phyloP scores from a whole-genome alignment of 2,797 vertebrate species.

The Ambastaia sidthimunki region DNA sequence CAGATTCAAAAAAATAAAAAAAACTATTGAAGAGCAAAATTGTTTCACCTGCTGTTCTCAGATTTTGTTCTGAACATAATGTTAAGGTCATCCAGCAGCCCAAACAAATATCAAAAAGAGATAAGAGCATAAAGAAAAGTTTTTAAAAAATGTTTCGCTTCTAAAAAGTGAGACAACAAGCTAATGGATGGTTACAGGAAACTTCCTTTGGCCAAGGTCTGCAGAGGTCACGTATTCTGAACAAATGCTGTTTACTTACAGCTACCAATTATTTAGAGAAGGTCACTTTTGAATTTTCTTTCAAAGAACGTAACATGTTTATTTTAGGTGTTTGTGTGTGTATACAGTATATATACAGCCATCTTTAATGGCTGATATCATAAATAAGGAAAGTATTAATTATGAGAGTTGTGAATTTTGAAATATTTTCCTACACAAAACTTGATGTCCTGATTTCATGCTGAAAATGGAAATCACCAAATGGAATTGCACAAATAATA shows the following conservation, averaged over 20 bases:
- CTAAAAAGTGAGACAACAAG: background rate
- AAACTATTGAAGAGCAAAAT: background rate
- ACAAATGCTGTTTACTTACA: background rate
- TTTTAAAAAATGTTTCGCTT: background rate
- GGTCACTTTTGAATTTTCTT: background rate
- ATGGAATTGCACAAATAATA: no score
- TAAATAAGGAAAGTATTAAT: no score
- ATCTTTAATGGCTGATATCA: no score
- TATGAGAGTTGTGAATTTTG: no score
- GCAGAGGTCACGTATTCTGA: background rate
- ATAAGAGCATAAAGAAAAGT: background rate
- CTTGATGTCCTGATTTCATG: no score
- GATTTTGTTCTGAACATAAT: background rate
- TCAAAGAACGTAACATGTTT: background rate
- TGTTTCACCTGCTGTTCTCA: background rate
- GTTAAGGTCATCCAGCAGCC: background rate
- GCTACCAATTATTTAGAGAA: background rate
- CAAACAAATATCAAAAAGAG: background rate
- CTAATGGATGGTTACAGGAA: conserved; percentile 4
- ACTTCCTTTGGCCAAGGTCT: background rate
- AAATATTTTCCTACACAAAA: no score
- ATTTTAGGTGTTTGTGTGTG: background rate
- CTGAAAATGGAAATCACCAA: no score
- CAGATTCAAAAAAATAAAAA: background rate
- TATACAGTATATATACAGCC: no score